A percentile compares a stretch with the other conserved stretches of the same genome.
These are phyloP conservation scores for Chloropsis cyanopogon DNA, from an alignment of 2,113 vertebrate species.

Conservation along the genomic window DNA sequence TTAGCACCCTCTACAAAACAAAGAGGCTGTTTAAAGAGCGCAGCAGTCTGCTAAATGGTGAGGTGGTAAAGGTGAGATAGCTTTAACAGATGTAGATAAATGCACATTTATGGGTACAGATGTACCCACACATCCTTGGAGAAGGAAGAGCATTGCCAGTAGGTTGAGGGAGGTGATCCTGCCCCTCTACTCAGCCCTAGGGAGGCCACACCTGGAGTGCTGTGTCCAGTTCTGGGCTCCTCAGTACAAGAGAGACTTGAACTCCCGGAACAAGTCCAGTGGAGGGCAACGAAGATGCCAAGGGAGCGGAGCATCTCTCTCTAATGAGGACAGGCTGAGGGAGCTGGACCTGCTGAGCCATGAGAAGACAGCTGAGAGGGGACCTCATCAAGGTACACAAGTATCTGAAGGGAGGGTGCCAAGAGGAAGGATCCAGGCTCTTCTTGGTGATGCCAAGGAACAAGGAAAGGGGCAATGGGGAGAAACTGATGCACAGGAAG, in stretches of 20 bases:
- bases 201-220: not conserved
- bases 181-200: not conserved
- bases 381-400: not conserved
- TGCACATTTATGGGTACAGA: not conserved
- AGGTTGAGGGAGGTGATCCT: not conserved
- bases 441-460: not conserved
- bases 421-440: not conserved
- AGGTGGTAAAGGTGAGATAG: not conserved
- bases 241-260: not conserved
- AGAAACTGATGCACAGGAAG: not conserved
- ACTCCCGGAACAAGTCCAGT: not conserved
- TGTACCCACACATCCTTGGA: not conserved
- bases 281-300: not conserved
- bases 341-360: not conserved
- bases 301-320: not conserved
- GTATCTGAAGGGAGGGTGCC: not conserved
- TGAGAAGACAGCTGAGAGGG: not conserved
- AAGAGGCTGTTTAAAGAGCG: not conserved
- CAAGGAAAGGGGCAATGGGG: not conserved
- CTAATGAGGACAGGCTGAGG: not conserved
- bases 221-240: not conserved
- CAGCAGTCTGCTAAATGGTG: not conserved
- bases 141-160: not conserved
- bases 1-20: not conserved
- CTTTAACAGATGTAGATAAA: not conserved